Evolutionary conservation across 2,797 vertebrate species (phyloP).

Genomic region (Chaenodraco wilsoni): DNA sequence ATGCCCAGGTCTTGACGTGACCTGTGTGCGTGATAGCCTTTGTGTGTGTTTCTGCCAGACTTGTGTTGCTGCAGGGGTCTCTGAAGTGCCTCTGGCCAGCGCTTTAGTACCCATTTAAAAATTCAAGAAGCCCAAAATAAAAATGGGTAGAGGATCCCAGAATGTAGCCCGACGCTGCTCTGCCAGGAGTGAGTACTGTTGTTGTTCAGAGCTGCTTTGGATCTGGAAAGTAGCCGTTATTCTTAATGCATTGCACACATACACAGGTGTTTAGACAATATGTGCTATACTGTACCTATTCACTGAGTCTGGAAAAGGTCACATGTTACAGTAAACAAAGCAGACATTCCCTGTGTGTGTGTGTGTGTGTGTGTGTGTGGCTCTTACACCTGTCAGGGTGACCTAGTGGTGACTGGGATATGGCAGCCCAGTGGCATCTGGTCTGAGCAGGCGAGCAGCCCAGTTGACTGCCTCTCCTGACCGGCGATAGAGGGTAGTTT

Average conservation of each 20-base stretch:
- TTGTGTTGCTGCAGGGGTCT: conserved; percentile 64
- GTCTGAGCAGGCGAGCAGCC: conserved; percentile 67
- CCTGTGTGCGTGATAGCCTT: conserved; percentile 52
- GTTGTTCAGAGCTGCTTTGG: conserved; percentile 13
- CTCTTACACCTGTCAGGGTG: conserved; percentile 56
- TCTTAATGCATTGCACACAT: conserved; percentile 22
- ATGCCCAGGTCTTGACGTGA: conserved; percentile 62
- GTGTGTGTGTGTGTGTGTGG: conserved; percentile 30
- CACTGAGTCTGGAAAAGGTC: conserved; percentile 36
- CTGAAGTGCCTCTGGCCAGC: conserved; percentile 74
- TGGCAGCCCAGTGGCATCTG: conserved; percentile 78
- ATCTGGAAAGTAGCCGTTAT: conserved; percentile 23
- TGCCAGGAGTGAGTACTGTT: conserved; percentile 34
- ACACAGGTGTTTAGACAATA: conserved; percentile 35
- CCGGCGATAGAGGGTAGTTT: conserved; percentile 70
- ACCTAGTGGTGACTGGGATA: conserved; percentile 60
- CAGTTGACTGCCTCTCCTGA: conserved; percentile 71
- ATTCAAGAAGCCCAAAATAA: conserved; percentile 80
- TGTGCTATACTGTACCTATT: conserved; percentile 14
- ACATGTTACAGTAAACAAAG: conserved; percentile 57
- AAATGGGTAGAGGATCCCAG: conserved; percentile 53
- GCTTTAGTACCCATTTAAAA: conserved; percentile 71
- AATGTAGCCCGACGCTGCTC: conserved; percentile 19
- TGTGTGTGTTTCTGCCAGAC: conserved; percentile 48
- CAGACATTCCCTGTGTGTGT: conserved; percentile 23